Percentiles rank a stretch among this genome's conserved stretches.
These are phyloP conservation scores for Pristionchus exspectatus DNA, from an alignment of 2,888 invertebrate species.

Conservation along the genomic window DNA sequence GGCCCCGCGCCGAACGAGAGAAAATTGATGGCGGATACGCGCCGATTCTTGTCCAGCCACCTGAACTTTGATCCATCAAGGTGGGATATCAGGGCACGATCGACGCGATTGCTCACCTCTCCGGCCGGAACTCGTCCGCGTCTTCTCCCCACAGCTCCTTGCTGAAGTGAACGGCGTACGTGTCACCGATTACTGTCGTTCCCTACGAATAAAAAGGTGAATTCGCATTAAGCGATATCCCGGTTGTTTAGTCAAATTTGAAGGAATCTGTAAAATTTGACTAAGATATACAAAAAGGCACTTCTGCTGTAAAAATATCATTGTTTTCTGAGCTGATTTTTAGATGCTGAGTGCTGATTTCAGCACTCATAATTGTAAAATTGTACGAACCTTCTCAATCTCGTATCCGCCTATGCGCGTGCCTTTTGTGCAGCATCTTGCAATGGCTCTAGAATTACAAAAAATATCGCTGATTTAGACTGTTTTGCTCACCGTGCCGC, in stretches of 20 bases:
- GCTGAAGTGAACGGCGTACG: conserved; percentile 69
- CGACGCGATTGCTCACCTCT: conserved; percentile 69
- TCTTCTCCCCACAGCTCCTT: conserved; percentile 75
- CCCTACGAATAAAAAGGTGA: conserved; percentile 61
- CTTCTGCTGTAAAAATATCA: too few relatives aligned
- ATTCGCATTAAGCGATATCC: too few relatives aligned
- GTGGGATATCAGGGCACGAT: too few relatives aligned
- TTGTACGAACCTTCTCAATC: conserved; percentile 62
- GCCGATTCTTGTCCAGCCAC: not conserved
- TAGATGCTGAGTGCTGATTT: too few relatives aligned
- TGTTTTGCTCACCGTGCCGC: not conserved
- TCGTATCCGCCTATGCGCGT: not conserved
- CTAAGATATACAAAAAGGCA: too few relatives aligned
- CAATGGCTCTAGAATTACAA: conserved; percentile 12
- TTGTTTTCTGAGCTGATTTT: too few relatives aligned
- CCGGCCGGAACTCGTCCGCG: conserved; percentile 74
- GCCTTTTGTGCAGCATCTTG: conserved; percentile 36
- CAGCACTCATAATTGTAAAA: too few relatives aligned
- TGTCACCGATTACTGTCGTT: conserved; percentile 69
- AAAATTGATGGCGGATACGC: not conserved
- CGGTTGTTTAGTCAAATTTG: too few relatives aligned
- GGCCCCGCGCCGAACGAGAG: conserved; percentile 34
- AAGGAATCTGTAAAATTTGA: too few relatives aligned
- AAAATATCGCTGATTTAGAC: too few relatives aligned
- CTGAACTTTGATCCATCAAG: too few relatives aligned